Conservation (phyloP, 2,797 vertebrate species). For the Micropoecilia bifurca region DNA sequence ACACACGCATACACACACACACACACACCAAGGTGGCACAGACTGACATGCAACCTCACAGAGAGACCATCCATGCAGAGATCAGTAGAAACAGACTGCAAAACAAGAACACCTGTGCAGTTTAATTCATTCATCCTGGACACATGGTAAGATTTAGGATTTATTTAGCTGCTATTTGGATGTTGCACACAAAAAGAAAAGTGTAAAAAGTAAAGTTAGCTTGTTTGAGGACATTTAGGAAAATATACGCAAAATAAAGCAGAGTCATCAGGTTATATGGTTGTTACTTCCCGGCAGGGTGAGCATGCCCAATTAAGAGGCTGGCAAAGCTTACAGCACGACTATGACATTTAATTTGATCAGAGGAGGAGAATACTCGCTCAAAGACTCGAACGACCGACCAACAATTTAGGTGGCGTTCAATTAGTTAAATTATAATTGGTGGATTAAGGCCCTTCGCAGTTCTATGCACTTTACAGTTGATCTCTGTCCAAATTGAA, state of each 20-base stretch:
- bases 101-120: constrained; percentile 10
- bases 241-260: neutral
- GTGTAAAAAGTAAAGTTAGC: neutral
- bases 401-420: neutral
- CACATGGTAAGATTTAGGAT: neutral
- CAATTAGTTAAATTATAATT: neutral
- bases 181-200: neutral
- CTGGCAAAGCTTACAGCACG: neutral
- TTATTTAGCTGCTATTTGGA: neutral
- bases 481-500: neutral
- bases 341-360: neutral
- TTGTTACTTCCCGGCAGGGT: constrained; percentile 1
- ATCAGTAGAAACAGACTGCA: constrained; percentile 23
- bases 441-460: neutral
- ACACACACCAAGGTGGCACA: constrained; percentile 8
- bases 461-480: neutral
- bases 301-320: constrained; percentile 4
- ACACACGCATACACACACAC: constrained; percentile 2
- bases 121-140: constrained; percentile 13
- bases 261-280: neutral
- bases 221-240: neutral
- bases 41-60: constrained; percentile 26
- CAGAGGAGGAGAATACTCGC: constrained; percentile 1
- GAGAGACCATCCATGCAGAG: constrained; percentile 9
- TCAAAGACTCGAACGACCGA: neutral